Base-by-base conservation (phyloP, 2,888 invertebrate species). In the Acholoe squamosa region DNA sequence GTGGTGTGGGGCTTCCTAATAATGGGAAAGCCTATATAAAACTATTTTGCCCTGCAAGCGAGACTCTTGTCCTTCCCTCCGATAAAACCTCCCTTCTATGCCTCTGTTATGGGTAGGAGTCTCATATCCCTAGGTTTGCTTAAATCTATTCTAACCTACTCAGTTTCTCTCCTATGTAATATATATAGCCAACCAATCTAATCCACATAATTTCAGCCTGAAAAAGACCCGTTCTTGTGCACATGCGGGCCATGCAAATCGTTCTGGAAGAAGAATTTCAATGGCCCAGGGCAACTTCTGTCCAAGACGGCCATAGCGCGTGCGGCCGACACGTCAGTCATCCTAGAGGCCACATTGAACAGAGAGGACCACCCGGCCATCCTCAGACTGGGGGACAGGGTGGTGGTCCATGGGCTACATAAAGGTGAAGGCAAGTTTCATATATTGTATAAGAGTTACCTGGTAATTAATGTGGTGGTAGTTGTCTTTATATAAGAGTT, bases 181-280 rank as follows among this genome's bases (percentile, higher is more conserved):
- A n/a, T n/a, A n/a, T n/a, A n/a, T n/a, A n/a, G n/a, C n/a, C n/a
- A n/a, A n/a, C n/a, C n/a, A n/a, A n/a, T n/a, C n/a, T 43, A 3
- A 43, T 43, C 43, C 43, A 43, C 43, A 43, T n/a, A n/a, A 28
- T 77, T 89, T 33, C 91, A 91, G 91, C 61, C 52, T 12, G 89
- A 94, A 84, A 91, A 92, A 80, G 94, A 95, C 91, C 94, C 94
- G 51, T 95, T 94, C 92, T 91, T 93, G 91, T 95, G 95, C 91
- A 93, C 93, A 14, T 94, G 95, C 93, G 94, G 94, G 84, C 94
- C 94, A 71, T 95, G 95, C 92, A 94, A 93, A 91, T 92, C 92
- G 84, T 94, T 94, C 89, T 94, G 94, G 94, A 92, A 92, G 61
- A 93, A 93, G 56, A 93, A 94, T 25, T 94, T 94, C 91, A 92